These are phyloP conservation scores for Silvanus unidentatus DNA, from an alignment of 2,888 invertebrate genomes.

Conservation along the genomic window DNA sequence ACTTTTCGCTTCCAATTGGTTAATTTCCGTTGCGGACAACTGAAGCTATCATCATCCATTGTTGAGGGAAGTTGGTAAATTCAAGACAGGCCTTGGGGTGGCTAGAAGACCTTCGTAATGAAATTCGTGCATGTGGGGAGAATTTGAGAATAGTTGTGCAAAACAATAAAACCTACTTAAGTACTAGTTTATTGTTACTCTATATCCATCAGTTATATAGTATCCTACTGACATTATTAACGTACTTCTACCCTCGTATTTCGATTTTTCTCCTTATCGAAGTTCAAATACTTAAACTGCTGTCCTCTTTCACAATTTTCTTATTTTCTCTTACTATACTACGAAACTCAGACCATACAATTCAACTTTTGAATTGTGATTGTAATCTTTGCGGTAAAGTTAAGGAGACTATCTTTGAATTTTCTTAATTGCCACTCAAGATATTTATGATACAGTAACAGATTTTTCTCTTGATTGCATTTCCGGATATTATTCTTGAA, in stretches of 20 bases:
- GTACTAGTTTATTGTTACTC: constrained; percentile 1
- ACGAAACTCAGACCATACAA: no score
- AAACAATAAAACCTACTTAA: constrained; percentile 8
- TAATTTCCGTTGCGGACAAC: constrained; percentile 30
- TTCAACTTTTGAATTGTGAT: no score
- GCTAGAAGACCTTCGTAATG: constrained; percentile 18
- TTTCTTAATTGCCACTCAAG: no score
- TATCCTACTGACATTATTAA: not conserved
- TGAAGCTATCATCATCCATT: constrained; percentile 25
- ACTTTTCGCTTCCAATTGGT: constrained; percentile 26
- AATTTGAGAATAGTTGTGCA: constrained; percentile 21
- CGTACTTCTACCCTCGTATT: not conserved
- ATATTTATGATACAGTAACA: no score
- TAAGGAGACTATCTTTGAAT: no score
- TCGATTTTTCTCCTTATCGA: not conserved
- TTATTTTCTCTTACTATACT: no score
- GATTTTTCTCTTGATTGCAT: no score
- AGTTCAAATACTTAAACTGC: no score
- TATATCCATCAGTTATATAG: not conserved
- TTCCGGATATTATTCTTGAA: no score
- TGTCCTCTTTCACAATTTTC: no score
- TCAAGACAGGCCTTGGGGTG: constrained; percentile 21
- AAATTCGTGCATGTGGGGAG: constrained; percentile 28
- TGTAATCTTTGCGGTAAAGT: no score
- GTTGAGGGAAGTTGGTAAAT: constrained; percentile 21